Evolutionary conservation across 2,888 invertebrate genomes (phyloP), one percentile per base, ranked within the genome.

Genomic region (Sabatieria punctata): DNA sequence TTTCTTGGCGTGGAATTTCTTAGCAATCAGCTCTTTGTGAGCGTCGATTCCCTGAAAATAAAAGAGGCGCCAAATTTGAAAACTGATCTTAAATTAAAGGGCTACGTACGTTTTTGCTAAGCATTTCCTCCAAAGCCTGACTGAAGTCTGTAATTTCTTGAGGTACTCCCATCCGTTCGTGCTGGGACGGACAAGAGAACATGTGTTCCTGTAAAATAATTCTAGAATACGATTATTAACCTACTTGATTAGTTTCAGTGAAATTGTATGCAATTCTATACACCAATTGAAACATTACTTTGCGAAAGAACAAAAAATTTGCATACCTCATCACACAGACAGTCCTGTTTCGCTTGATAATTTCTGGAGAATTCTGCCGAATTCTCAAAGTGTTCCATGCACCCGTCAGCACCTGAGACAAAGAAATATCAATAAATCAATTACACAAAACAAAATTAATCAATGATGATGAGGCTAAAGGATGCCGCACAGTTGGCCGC

Each of bases 301-400:
- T n/a, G n/a, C n/a, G n/a, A n/a, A n/a, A n/a, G n/a, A n/a, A n/a
- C n/a, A n/a, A n/a, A n/a, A n/a, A n/a, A n/a, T n/a, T n/a, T n/a
- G n/a, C n/a, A n/a, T n/a, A n/a, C n/a, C 15, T 80, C 80, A 65
- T 97, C 97, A 58, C 97, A 97, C 78, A 93, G 85, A 66, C 97
- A 97, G 51, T 86, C 82, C 68, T 91, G 88, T 1, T 82, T 76
- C 27, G 80, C 78, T 66, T 89, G 86, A 68, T 85, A 93, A 60
- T 84, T 79, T 6, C 91, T 79, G 64, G 91, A 91, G 70, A 85
- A 93, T 0, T 83, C 80, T 0, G 93, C 93, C 0, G 88, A 84
- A 68, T 95, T 93, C 66, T 86, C 85, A 64, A 95, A 93, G 55
- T 82, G 77, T 54, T 77, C 80, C 60, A 88, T 76, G 66, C 95